Evolutionary conservation across 2,888 invertebrate species (phyloP), one percentile per base, ranked within the genome.

Genomic region (Heteropelma amictum): DNA sequence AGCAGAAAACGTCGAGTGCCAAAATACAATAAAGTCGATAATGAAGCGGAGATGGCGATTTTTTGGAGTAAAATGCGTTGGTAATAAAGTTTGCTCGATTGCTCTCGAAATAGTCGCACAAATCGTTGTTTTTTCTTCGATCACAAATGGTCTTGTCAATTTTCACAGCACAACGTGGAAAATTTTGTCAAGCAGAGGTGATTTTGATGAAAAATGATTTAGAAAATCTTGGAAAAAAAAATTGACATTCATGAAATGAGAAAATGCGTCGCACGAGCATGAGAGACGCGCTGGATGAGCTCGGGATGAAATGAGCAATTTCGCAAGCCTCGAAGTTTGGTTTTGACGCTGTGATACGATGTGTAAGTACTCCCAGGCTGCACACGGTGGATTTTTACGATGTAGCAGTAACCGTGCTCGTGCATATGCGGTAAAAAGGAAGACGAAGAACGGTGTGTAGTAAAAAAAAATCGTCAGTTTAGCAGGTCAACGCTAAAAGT

Each of bases 401-500:
- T 60, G 42, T 49, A 40, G 30, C 12, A 28, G 28, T 56, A 14
- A 23, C 17, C 8, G 40, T 8, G 21, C 12, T 12, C 6, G 30
- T 4, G 30, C 21, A 30, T 12, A 19, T 21, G 80, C 19, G 30
- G n/a, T n/a, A 30, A 19, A 40, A 56, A 77, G 28, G 30, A 21
- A 40, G 14, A 23, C 10, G 30, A 17, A 40, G 28, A 45, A 42
- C 12, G 23, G 10, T 10, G n/a, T 51, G 42, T 21, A 7, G 42
- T 54, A 12, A 23, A 21, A 54, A 63, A 30, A 58, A 23, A 56
- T 68, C 21, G 82, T 72, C 63, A 82, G 81, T 84, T 87, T 87
- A 87, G 83, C 86, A 78, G 75, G 71, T 69, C 78, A 69, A 75
- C 78, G 82, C 82, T 85, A 88, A 86, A 88, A 88, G 87, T 88